Base-by-base conservation (phyloP, 2,888 invertebrate species). In the Temnothorax unifasciatus region DNA sequence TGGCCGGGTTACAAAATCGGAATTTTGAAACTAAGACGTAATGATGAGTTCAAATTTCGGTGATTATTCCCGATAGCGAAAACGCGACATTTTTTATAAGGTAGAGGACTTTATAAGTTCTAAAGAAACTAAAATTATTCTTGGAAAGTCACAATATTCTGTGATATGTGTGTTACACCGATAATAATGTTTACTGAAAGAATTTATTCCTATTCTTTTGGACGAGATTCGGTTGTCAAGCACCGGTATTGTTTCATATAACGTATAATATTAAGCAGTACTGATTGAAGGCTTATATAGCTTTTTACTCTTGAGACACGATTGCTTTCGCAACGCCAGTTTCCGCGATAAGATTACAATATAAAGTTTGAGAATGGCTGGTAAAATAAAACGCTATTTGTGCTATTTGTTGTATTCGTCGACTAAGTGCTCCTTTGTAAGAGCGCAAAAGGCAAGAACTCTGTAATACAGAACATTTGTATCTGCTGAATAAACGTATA, bases 401-500 rank as follows among this genome's bases (percentile, higher is more conserved):
- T 47, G 86, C 74, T 69, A 73, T 81, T 63, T 85, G 54, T 76
- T 86, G 57, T 83, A 84, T 25, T 81, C 29, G 73, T 64, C 84
- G 85, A 85, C 59, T 57, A 77, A 44, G 15, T 74, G 8, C 34
- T 81, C 25, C 79, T 82, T 82, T 88, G 85, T 88, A 83, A 77
- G 29, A 73, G 59, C 84, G 76, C 57, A 52, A 82, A 73, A 68
- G 18, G 59, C 41, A 68, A 86, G 73, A 85, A 76, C 63, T 79
- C 76, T 89, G 91, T 90, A 91, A 89, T 79, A 61, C 73, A 76
- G 84, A 89, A 87, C 81, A 89, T 90, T 83, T 90, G 76, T 91
- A 77, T 91, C 84, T 90, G 90, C 89, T 66, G 25, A 91, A 91
- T 91, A 91, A 91, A 91, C 83, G 85, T 86, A 79, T 91, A 85